Conservation (phyloP, 2,113 vertebrate genomes). For the Centropristis striata region DNA sequence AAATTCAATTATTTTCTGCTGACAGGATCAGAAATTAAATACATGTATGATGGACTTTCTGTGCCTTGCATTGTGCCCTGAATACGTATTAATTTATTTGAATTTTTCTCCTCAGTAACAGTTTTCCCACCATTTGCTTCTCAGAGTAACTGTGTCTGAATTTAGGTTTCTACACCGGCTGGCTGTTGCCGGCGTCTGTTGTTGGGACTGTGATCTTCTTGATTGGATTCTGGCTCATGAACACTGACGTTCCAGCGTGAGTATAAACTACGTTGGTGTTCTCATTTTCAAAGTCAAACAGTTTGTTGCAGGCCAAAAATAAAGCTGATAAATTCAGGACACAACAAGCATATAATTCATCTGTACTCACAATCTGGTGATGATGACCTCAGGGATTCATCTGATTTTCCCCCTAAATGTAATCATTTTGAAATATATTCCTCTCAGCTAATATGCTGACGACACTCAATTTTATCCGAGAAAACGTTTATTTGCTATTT, state of each 20-base stretch:
- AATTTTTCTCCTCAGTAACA: fast-evolving
- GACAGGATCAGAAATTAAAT: too few relatives aligned
- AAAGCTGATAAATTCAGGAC: not conserved
- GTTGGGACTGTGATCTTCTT: conserved; percentile 86
- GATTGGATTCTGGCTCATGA: conserved; percentile 78
- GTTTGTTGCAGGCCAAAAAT: not conserved
- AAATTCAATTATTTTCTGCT: too few relatives aligned
- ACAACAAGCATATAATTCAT: not conserved
- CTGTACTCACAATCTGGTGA: not conserved
- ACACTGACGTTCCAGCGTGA: conserved; percentile 85
- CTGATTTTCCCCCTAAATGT: not conserved
- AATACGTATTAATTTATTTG: too few relatives aligned
- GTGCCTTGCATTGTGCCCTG: too few relatives aligned
- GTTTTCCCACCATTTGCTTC: not conserved
- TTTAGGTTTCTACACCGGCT: conserved; percentile 87
- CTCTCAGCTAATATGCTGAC: not conserved
- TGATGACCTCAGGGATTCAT: not conserved
- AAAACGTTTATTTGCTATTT: not conserved
- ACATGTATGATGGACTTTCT: too few relatives aligned
- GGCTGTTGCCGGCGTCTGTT: conserved; percentile 85
- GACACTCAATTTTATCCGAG: not conserved
- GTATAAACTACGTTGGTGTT: conserved; percentile 39
- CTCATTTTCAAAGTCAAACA: not conserved
- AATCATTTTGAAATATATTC: not conserved
- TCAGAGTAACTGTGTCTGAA: not conserved